Percentiles rank a stretch among this genome's conserved stretches.
phyloP scores from a whole-genome alignment of 2,888 invertebrate genomes.

The Dasysyrphus albostriatus region DNA sequence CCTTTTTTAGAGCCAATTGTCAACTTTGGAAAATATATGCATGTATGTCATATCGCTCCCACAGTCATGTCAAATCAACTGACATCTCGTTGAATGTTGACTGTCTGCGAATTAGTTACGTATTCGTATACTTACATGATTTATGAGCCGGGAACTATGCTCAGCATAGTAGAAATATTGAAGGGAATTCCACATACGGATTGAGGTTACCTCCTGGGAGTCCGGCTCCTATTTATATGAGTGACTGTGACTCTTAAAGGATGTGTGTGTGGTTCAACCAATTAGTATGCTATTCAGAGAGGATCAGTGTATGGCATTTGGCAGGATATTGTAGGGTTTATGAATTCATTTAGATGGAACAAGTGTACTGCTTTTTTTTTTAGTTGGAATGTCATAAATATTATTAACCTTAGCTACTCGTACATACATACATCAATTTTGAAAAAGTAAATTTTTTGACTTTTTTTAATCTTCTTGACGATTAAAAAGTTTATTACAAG shows the following conservation, averaged over 20 bases:
- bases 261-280: neutral
- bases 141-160: conserved; percentile 71
- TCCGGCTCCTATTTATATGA: conserved; percentile 25
- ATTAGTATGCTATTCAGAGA: conserved; percentile 45
- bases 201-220: conserved; percentile 45
- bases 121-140: conserved; percentile 43
- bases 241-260: neutral
- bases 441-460: no score
- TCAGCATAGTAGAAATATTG: conserved; percentile 58
- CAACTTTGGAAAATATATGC: conserved; percentile 67
- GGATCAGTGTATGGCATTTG: conserved; percentile 14
- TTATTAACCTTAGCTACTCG: neutral
- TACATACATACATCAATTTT: no score
- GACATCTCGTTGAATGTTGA: conserved; percentile 69
- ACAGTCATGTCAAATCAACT: conserved; percentile 66
- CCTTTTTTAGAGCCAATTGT: conserved; percentile 62
- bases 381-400: neutral
- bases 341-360: neutral
- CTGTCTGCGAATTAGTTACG: conserved; percentile 63
- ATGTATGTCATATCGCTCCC: conserved; percentile 71
- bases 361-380: neutral
- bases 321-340: conserved; percentile 11
- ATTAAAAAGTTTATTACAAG: no score
- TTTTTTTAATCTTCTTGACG: no score
- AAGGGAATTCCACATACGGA: conserved; percentile 53